Conservation (phyloP, 2,797 vertebrate genomes). For the Pelodytes ibericus region DNA sequence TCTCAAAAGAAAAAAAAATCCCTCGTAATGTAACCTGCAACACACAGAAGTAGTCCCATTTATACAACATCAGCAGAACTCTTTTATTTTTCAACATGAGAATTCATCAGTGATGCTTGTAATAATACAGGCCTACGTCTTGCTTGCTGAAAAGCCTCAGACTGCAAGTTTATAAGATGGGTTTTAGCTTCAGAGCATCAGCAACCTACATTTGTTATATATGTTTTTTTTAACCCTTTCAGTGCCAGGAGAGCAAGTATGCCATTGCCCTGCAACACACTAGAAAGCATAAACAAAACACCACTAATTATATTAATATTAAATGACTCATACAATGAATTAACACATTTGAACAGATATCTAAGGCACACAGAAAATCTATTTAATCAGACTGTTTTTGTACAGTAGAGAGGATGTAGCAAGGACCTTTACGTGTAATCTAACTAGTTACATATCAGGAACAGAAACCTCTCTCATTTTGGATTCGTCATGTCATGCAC, state of each 20-base stretch:
- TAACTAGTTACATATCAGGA: background rate
- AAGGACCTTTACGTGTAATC: background rate
- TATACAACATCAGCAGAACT: background rate
- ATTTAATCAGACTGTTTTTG: too few species aligned
- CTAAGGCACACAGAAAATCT: too few species aligned
- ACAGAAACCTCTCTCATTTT: background rate
- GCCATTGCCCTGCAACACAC: too few species aligned
- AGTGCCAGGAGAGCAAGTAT: background rate
- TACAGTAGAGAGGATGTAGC: too few species aligned
- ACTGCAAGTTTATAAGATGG: background rate
- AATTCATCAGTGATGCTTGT: background rate
- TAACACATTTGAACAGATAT: too few species aligned
- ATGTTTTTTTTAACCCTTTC: conserved; percentile 5
- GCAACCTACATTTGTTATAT: too few species aligned
- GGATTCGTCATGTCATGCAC: background rate
- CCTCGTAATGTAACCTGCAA: background rate
- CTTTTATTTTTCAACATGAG: background rate
- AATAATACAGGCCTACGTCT: background rate
- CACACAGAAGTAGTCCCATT: background rate
- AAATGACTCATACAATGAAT: too few species aligned
- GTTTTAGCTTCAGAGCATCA: background rate
- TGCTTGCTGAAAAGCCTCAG: background rate
- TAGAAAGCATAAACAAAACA: too few species aligned
- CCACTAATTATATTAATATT: too few species aligned
- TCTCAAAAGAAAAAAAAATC: background rate